Percentiles rank a stretch among this genome's conserved stretches.
Conservation (phyloP, 2,888 invertebrate species). For the Stomorhina lunata region DNA sequence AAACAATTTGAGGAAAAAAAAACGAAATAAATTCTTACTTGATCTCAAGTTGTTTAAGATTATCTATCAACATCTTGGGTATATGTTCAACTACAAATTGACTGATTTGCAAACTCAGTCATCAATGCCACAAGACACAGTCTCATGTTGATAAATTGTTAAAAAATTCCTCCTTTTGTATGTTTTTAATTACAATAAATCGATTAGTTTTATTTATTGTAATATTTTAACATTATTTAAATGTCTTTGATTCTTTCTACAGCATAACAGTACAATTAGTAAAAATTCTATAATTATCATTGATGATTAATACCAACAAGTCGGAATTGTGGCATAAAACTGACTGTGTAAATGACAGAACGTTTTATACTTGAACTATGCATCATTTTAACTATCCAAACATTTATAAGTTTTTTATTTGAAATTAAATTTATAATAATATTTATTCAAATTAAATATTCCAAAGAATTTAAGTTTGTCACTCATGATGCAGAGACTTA, state of each 20-base stretch:
- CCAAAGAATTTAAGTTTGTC: slow-evolving; percentile 47
- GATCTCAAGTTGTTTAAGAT: neutral
- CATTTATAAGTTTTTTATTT: neutral
- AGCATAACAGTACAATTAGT: slow-evolving; percentile 32
- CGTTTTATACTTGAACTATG: slow-evolving; percentile 31
- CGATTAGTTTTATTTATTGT: no score
- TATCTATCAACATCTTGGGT: neutral
- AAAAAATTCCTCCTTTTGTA: slow-evolving; percentile 46
- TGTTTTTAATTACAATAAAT: slow-evolving; percentile 40
- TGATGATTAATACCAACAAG: slow-evolving; percentile 55
- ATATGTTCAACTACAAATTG: no score
- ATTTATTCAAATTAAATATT: slow-evolving; percentile 30
- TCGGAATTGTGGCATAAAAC: neutral
- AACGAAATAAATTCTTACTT: neutral
- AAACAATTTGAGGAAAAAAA: neutral
- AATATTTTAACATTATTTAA: neutral
- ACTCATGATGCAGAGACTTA: slow-evolving; percentile 2
- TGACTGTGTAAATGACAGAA: slow-evolving; percentile 7
- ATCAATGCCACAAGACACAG: neutral
- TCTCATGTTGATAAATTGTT: neutral
- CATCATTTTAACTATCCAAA: slow-evolving; percentile 22
- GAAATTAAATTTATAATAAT: neutral
- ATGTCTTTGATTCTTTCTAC: neutral
- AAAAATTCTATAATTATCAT: slow-evolving; percentile 38
- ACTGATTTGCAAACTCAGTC: no score